Base-by-base conservation (phyloP, 2,113 vertebrate species). In the Scolopax mira region DNA sequence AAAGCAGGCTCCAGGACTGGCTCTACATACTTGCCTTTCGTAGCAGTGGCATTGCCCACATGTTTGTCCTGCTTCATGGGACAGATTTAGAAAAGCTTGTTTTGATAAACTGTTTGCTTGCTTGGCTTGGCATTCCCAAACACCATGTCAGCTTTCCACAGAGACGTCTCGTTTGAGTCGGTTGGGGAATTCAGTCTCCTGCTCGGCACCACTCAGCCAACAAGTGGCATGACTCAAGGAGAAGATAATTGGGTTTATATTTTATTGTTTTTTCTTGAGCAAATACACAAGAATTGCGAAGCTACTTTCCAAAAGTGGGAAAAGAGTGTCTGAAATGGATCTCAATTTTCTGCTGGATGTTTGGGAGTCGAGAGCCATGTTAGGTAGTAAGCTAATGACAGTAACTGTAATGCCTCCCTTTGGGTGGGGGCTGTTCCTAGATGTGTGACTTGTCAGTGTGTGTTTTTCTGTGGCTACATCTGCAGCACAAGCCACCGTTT, bases 61-160 rank as follows among this genome's bases (percentile, higher is more conserved):
- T 51, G 65, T 75, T 92, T 72, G 23, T 79, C 93, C 64, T 81
- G 48, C 57, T 88, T 86, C 54, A 9, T 23, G 49, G 41, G 46
- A 58, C 69, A 46, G 28, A 93, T 81, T 92, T 89, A 90, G 73
- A 92, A 85, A 88, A 90, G 82, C 27, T 64, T 96, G 69, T 96
- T 93, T 93, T 85, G 88, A 81, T 74, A 71, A 81, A 83, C 52
- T 73, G 30, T 3, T 85, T 92, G 27, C 55, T 88, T 79, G 74
- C 64, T 92, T 88, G 67, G 49, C 46, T 95, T 93, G 88, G 51
- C 46, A n/a, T 92, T 92, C 51, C 92, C 72, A 71, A 90, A 19
- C 79, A 52, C 27, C 3, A 3, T 49, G 46, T 85, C 66, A 71
- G 2, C 41, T 91, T 93, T 92, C 85, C 86, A 62, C 55, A 55